A percentile compares a stretch with the other conserved stretches of the same genome.
These are phyloP conservation scores for Chrysopa pallens DNA, from an alignment of 1,140 invertebrate genomes.

Conservation along the genomic window DNA sequence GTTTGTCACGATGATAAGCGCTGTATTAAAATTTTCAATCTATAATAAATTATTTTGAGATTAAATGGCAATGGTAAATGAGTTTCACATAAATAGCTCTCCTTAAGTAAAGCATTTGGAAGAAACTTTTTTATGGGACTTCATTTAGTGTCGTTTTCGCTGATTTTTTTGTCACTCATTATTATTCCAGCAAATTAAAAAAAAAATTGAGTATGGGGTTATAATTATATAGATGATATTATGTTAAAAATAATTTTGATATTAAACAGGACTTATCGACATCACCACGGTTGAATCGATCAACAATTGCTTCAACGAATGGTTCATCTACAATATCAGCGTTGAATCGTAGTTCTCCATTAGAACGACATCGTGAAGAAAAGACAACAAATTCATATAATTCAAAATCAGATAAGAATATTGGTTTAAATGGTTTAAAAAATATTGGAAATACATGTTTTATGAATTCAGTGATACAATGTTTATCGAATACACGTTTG, in stretches of 20 bases:
- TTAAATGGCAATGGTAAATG: no score
- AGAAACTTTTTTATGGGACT: neutral
- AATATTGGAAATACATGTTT: constrained; percentile 95
- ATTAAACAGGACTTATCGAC: constrained; percentile 2
- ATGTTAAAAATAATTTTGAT: neutral
- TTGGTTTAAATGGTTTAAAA: constrained; percentile 67
- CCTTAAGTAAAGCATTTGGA: neutral
- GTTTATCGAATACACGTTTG: constrained; percentile 70
- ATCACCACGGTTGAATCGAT: neutral
- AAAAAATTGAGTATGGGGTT: no score
- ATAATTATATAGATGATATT: no score
- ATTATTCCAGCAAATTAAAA: no score
- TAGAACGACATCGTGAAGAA: neutral
- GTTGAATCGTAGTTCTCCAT: neutral
- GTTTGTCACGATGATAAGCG: no score
- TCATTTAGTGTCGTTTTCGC: neutral
- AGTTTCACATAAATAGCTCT: constrained; percentile 2
- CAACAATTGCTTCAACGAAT: neutral
- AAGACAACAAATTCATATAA: neutral
- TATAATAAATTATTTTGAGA: no score
- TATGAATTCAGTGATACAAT: constrained; percentile 94
- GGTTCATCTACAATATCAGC: neutral
- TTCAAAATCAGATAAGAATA: neutral
- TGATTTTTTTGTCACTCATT: no score
- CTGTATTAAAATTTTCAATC: no score